Conservation (phyloP, 2,113 vertebrate genomes). For the Phycodurus eques region DNA sequence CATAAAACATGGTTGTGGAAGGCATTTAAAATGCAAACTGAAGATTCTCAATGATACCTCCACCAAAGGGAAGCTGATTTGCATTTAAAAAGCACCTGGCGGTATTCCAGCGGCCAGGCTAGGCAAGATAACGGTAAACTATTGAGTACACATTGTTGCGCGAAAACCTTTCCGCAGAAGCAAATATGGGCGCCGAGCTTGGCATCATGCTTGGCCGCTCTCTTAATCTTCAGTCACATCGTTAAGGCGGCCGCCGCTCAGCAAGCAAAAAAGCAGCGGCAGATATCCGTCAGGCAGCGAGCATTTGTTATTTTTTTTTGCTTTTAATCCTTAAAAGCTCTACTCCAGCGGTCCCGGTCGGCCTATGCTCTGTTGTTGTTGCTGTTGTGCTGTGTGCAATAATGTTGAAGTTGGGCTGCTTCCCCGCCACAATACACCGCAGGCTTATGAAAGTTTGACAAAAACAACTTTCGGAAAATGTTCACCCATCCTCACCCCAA, state of each 20-base stretch:
- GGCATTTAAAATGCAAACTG: not conserved
- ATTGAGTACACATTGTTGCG: not conserved
- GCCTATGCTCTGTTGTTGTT: conserved; percentile 56
- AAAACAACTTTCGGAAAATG: not conserved
- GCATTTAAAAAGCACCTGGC: conserved; percentile 28
- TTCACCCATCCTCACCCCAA: not conserved
- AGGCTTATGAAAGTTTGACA: conserved; percentile 4
- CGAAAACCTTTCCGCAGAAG: not conserved
- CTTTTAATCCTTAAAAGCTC: conserved; percentile 10
- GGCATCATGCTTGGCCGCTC: conserved; percentile 10
- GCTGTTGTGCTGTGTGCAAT: conserved; percentile 50
- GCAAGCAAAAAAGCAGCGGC: conserved; percentile 9
- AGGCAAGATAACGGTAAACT: conserved; percentile 8
- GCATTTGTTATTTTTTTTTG: not conserved
- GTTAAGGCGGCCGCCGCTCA: conserved; percentile 12
- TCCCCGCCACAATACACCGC: conserved; percentile 52
- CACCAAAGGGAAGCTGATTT: conserved; percentile 7
- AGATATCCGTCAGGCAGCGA: conserved; percentile 36
- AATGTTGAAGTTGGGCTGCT: conserved; percentile 59
- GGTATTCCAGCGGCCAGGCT: not conserved
- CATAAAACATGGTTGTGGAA: not conserved
- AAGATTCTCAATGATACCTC: not conserved
- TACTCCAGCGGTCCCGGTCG: conserved; percentile 42
- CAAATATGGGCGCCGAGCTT: not conserved
- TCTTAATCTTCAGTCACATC: not conserved